A percentile compares a stretch with the other conserved stretches of the same genome.
Conservation (phyloP, 2,888 invertebrate genomes). For the Drosophila putrida region DNA sequence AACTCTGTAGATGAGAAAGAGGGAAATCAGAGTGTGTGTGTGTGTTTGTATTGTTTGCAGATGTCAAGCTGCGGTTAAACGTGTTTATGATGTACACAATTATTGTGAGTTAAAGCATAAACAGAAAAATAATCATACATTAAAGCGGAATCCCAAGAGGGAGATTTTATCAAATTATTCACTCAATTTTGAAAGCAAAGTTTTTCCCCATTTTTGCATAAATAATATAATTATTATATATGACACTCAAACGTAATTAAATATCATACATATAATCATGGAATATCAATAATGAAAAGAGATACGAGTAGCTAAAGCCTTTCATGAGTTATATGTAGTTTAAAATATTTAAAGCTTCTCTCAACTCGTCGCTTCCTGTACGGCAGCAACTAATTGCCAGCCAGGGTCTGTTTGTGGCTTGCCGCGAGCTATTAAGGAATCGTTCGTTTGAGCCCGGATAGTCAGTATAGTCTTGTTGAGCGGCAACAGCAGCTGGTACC, state of each 20-base stretch:
- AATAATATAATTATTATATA: constrained; percentile 12
- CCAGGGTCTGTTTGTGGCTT: constrained; percentile 47
- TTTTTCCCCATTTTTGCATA: constrained; percentile 1
- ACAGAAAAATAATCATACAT: not conserved
- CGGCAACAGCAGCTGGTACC: constrained; percentile 53
- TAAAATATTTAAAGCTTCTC: constrained; percentile 28
- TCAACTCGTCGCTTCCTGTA: constrained; percentile 16
- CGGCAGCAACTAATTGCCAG: constrained; percentile 58
- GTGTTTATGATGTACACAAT: constrained; percentile 50
- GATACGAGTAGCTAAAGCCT: not conserved
- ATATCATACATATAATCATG: constrained; percentile 19
- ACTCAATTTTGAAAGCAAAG: not conserved
- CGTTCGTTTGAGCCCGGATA: constrained; percentile 21
- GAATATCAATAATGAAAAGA: constrained; percentile 16
- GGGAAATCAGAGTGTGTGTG: constrained; percentile 2
- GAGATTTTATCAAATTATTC: not conserved
- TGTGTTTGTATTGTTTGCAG: constrained; percentile 40
- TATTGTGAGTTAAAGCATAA: constrained; percentile 12
- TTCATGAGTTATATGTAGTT: constrained; percentile 5
- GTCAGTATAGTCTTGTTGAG: constrained; percentile 21
- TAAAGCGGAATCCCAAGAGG: constrained; percentile 4
- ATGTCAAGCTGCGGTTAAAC: constrained; percentile 64
- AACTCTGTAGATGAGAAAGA: not conserved
- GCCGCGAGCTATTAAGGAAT: constrained; percentile 49
- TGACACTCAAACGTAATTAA: constrained; percentile 33